Evolutionary conservation across 2,888 invertebrate species (phyloP), one percentile per base, ranked within the genome.

Genomic region (Venusia cambrica): DNA sequence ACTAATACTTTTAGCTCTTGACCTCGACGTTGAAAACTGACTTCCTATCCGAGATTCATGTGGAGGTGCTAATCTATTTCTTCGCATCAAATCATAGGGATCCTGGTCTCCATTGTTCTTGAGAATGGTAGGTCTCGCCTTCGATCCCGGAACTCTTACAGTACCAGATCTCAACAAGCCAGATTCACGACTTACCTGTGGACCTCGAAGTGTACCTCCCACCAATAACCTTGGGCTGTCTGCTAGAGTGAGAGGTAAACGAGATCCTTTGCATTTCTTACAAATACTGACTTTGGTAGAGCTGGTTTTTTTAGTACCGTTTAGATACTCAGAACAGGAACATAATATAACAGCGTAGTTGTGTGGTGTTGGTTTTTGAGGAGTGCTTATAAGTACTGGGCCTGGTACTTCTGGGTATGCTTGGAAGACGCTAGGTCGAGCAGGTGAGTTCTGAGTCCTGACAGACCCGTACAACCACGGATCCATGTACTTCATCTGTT

Each of bases 381-480:
- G 88, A 17, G 88, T 87, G 48, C 88, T 88, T 44, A 88, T 84
- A 27, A 88, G 64, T 28, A 88, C 84, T 29, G 88, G 84, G 17
- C 85, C 78, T 36, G 83, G 49, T 10, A 79, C 77, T 42, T 88
- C 88, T 21, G 84, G 66, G 45, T 87, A 87, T 25, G 79, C 65
- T 43, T 89, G 78, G 51, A 88, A 88, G 45, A 89, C 81, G 40
- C 87, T 80, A 20, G 87, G 78, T 60, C 88, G 65, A 33, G 73
- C 69, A 51, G 77, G 73, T 60, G 73, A 75, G 54, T 87, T 87
- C 48, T 88, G 84, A 47, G 84, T 88, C 57, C 92, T 87, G 1
- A 94, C 92, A 16, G 93, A 94, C 55, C 94, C 94, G 65, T 95
- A 95, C 6, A 95, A 89, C 95, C 95, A 95, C 33, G 94, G 93